A percentile compares a stretch with the other conserved stretches of the same genome.
Conservation (phyloP, 2,797 vertebrate genomes). For the Aselliscus stoliczkanus region DNA sequence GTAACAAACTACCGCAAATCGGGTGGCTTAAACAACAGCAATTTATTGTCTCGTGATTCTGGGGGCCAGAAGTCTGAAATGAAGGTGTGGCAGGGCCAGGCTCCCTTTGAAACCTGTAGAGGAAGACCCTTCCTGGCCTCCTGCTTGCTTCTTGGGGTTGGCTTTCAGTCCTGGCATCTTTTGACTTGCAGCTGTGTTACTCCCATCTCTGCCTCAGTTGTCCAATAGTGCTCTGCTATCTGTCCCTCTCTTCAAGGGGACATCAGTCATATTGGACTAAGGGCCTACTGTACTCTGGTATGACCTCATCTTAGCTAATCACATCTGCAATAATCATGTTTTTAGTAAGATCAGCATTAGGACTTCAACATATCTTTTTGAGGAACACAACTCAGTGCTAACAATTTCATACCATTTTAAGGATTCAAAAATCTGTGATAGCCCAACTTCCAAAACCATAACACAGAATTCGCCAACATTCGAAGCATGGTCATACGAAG, state of each 20-base stretch:
- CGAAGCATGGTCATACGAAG: neutral
- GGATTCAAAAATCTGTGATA: neutral
- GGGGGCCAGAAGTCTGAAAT: neutral
- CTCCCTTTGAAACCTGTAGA: neutral
- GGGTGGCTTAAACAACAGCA: neutral
- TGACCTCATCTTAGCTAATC: neutral
- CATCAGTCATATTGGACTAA: neutral
- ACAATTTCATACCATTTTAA: neutral
- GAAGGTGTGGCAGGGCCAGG: neutral
- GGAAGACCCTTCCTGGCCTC: neutral
- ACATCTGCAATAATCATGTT: neutral
- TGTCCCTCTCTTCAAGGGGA: neutral
- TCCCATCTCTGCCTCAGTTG: neutral
- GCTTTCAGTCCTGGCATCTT: neutral
- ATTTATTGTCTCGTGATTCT: neutral
- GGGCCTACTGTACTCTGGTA: neutral
- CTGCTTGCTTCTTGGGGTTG: too few relatives aligned
- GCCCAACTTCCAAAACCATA: neutral
- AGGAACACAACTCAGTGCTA: neutral
- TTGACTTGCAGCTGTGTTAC: neutral
- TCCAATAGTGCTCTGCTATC: neutral
- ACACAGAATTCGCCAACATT: neutral
- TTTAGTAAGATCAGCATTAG: neutral
- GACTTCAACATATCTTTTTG: neutral
- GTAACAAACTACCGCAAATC: neutral